Evolutionary conservation across 2,113 vertebrate genomes (phyloP).

Genomic region (Triplophysa rosa): DNA sequence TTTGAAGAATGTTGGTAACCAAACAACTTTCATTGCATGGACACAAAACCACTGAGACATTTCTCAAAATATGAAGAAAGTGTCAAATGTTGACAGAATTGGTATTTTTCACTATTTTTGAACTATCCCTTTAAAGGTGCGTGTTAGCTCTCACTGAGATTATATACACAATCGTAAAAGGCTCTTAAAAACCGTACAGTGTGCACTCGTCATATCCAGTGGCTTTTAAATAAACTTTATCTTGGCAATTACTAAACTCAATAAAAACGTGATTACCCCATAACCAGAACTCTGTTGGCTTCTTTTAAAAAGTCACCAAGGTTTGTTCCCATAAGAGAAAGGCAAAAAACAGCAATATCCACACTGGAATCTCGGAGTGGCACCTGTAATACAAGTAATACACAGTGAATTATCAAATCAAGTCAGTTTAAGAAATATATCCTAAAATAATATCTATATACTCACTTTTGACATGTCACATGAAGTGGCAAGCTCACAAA

Average conservation of each 20-base stretch:
- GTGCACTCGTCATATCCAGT: too few species aligned
- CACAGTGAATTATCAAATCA: neutral
- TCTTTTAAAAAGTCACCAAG: constrained; percentile 87
- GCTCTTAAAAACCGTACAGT: too few species aligned
- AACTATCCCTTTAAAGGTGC: too few species aligned
- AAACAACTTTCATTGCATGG: too few species aligned
- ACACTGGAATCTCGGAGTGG: constrained; percentile 79
- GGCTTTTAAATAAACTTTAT: neutral
- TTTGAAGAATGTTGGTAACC: too few species aligned
- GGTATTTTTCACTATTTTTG: too few species aligned
- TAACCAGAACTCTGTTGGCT: constrained; percentile 87
- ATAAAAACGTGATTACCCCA: constrained; percentile 70
- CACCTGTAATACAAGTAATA: constrained; percentile 76
- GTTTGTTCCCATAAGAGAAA: constrained; percentile 96
- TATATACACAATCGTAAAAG: too few species aligned
- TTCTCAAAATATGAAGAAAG: too few species aligned
- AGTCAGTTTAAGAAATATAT: neutral
- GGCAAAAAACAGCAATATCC: constrained; percentile 89
- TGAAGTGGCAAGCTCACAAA: constrained; percentile 82
- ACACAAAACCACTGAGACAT: too few species aligned
- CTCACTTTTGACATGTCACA: constrained; percentile 92
- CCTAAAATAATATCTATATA: neutral
- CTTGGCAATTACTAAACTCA: neutral
- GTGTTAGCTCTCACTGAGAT: too few species aligned
- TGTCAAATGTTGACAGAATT: too few species aligned